Evolutionary conservation across 1,140 invertebrate genomes (phyloP).

Genomic region (Drosophila oshimai): DNA sequence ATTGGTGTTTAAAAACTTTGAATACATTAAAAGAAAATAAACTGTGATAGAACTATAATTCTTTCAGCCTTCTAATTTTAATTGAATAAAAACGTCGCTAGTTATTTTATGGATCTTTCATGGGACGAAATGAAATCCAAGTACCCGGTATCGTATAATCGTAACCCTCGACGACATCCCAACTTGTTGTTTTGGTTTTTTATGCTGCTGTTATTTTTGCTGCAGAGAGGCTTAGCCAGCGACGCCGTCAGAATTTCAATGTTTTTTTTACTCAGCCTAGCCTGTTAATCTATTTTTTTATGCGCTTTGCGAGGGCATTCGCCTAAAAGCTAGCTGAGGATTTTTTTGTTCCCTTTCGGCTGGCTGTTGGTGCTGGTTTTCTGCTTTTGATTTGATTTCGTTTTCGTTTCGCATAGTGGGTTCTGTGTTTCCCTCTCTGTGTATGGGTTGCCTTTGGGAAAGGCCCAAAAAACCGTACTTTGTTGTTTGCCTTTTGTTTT

Average conservation of each 20-base stretch:
- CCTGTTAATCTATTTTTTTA: constrained; percentile 59
- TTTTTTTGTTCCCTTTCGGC: constrained; percentile 41
- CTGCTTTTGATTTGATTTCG: constrained; percentile 71
- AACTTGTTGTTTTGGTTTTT: constrained; percentile 7
- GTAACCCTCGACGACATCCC: neutral
- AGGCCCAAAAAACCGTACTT: constrained; percentile 11
- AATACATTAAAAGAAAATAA: too few relatives aligned
- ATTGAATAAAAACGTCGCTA: constrained; percentile 4
- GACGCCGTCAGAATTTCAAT: constrained; percentile 51
- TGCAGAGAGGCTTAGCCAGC: constrained; percentile 19
- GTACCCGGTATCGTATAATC: constrained; percentile 20
- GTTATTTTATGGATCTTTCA: constrained; percentile 2
- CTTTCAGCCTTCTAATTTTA: too few relatives aligned
- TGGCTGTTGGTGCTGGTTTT: constrained; percentile 11
- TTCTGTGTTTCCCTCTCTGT: neutral
- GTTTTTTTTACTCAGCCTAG: constrained; percentile 11
- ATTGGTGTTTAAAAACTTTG: too few relatives aligned
- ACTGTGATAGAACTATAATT: too few relatives aligned
- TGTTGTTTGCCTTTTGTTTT: constrained; percentile 14
- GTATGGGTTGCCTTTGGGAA: constrained; percentile 31
- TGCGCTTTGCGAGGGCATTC: constrained; percentile 52
- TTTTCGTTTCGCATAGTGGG: constrained; percentile 43
- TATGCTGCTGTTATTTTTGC: constrained; percentile 25
- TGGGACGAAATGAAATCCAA: constrained; percentile 11
- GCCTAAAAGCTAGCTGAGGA: constrained; percentile 61